phyloP scores from a whole-genome alignment of 2,797 vertebrate genomes.

The Prionace glauca region DNA sequence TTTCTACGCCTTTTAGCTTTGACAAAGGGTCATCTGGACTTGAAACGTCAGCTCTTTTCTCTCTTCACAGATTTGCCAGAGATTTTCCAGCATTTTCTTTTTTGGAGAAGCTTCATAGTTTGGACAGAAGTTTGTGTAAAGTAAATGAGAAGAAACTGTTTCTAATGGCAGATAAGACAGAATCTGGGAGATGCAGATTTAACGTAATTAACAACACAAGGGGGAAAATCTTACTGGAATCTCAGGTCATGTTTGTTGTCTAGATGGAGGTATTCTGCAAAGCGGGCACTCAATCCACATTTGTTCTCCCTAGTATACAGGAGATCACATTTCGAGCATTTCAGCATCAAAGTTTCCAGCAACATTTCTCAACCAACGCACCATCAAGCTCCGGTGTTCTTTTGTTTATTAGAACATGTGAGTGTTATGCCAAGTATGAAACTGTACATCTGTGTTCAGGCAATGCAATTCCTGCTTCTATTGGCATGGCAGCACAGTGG shows the following conservation, averaged over 20 bases:
- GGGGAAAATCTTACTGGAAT: not conserved
- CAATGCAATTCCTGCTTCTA: too few relatives aligned
- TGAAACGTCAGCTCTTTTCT: too few relatives aligned
- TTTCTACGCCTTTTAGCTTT: too few relatives aligned
- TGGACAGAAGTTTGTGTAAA: not conserved
- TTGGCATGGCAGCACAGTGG: too few relatives aligned
- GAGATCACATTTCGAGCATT: not conserved
- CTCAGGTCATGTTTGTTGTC: not conserved
- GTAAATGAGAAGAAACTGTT: not conserved
- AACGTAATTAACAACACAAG: not conserved
- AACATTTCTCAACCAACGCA: not conserved
- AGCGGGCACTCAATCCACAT: not conserved
- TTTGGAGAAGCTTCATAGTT: not conserved
- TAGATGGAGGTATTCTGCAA: not conserved
- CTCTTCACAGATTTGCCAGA: too few relatives aligned
- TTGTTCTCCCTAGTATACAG: not conserved
- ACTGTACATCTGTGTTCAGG: not conserved
- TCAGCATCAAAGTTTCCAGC: not conserved
- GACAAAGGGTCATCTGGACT: too few relatives aligned
- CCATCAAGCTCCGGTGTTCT: not conserved
- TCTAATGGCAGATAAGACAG: not conserved
- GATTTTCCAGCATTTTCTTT: too few relatives aligned
- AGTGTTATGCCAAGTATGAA: not conserved
- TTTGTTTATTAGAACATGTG: not conserved
- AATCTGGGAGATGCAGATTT: not conserved